Percentiles rank a stretch among this genome's conserved stretches.
phyloP scores from a whole-genome alignment of 2,797 vertebrate species.

The Catamblyrhynchus diadema region DNA sequence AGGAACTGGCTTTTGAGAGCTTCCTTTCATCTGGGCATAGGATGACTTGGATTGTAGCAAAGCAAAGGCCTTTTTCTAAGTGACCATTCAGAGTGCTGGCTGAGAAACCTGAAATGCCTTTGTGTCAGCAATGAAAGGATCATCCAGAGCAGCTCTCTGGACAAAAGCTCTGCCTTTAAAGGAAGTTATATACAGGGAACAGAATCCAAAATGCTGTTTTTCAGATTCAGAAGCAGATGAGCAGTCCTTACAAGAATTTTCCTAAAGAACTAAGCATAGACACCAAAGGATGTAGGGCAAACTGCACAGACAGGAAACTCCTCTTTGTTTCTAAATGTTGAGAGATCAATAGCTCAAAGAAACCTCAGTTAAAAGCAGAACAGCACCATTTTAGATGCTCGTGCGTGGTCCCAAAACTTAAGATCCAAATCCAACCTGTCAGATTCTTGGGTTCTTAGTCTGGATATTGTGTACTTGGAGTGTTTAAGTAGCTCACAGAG shows the following conservation, averaged over 20 bases:
- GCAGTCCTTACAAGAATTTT: neutral
- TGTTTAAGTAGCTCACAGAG: neutral
- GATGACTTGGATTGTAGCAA: neutral
- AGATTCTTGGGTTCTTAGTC: neutral
- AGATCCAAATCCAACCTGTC: neutral
- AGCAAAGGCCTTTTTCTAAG: neutral
- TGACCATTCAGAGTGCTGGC: neutral
- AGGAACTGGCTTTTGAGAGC: neutral
- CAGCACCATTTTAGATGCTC: neutral
- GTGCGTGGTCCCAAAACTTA: neutral
- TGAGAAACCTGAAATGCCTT: neutral
- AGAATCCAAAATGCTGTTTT: neutral
- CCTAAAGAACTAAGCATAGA: neutral
- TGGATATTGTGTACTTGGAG: neutral
- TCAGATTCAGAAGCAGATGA: neutral
- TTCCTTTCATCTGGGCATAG: neutral
- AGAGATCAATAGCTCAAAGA: neutral
- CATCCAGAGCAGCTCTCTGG: neutral
- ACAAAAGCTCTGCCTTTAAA: neutral
- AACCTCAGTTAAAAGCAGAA: neutral
- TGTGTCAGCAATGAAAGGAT: neutral
- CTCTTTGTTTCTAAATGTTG: neutral
- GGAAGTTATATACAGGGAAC: neutral
- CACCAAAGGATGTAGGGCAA: neutral
- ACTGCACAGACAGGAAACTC: neutral